Evolutionary conservation across 2,888 invertebrate genomes (phyloP), one percentile per base, ranked within the genome.

Genomic region (Pollenia angustigena): DNA sequence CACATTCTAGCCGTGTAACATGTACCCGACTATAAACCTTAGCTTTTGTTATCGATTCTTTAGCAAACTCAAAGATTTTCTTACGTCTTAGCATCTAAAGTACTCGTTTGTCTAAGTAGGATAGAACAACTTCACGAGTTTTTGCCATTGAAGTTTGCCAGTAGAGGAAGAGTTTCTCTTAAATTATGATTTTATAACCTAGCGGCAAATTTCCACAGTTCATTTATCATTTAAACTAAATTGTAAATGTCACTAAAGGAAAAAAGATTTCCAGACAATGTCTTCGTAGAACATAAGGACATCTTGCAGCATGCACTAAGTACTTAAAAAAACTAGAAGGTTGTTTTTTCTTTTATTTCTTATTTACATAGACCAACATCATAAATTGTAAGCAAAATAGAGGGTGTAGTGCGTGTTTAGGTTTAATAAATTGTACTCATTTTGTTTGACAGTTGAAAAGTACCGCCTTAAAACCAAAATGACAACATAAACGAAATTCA

Each of bases 141-240:
- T 14, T 14, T 54, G 46, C 58, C 58, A 80, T 64, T 64, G 79
- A 58, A 64, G 71, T 50, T 80, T 23, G 50, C 50, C 18, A 18
- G 32, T 23, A 76, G 7, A 23, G 23, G n/a, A 52, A 60, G 44
- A 68, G 58, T 50, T 60, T 23, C 68, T 75, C 58, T 83, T 87
- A 72, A 85, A 85, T 86, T 82, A 88, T 86, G 85, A 76, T 52
- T 85, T 82, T 82, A 80, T 46, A 80, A 16, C 71, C 88, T 83
- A n/a, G 81, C 66, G 80, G 88, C 89, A 72, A 88, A 90, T 91
- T 91, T 92, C 92, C 90, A 88, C 91, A 90, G 90, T 89, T 91
- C 92, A 91, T 91, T 92, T 91, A 91, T 91, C 92, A 90, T 90
- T 88, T 88, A 84, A 86, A 85, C 81, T 84, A 88, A 89, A 88